Evolutionary conservation across 2,113 vertebrate species (phyloP).

Genomic region (Rhynchomys soricoides): DNA sequence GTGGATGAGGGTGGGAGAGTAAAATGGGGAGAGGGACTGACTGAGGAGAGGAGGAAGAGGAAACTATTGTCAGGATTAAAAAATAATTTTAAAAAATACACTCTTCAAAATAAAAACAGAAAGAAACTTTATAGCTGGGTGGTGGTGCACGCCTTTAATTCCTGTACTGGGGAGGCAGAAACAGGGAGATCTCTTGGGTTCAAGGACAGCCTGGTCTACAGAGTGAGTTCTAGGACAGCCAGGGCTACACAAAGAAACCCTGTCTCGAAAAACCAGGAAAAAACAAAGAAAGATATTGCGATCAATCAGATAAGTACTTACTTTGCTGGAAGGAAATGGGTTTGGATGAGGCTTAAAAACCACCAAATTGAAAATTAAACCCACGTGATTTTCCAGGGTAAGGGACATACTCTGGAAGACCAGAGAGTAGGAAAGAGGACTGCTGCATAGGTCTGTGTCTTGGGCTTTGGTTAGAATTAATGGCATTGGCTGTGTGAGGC

Average conservation of each 20-base stretch:
- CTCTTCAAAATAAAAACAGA: neutral
- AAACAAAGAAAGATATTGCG: conserved; percentile 46
- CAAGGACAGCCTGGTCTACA: neutral
- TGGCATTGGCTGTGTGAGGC: neutral
- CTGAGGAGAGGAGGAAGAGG: neutral
- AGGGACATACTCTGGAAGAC: conserved; percentile 3
- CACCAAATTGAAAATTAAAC: conserved; percentile 32
- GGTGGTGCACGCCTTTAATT: neutral
- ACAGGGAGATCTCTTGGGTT: neutral
- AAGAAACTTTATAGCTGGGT: neutral
- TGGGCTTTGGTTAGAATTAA: neutral
- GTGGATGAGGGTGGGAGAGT: neutral
- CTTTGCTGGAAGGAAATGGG: conserved; percentile 29
- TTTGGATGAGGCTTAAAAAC: conserved; percentile 28
- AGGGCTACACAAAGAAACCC: neutral
- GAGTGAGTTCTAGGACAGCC: neutral
- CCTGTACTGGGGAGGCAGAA: neutral
- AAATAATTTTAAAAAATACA: neutral
- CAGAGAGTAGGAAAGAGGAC: neutral
- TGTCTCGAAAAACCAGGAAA: neutral
- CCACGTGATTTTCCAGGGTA: neutral
- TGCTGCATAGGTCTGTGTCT: neutral
- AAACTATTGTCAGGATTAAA: neutral
- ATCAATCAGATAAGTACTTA: neutral
- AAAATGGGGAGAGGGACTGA: neutral